These are phyloP conservation scores for Diplolepis rosae DNA, from an alignment of 2,888 invertebrate species.

Conservation along the genomic window DNA sequence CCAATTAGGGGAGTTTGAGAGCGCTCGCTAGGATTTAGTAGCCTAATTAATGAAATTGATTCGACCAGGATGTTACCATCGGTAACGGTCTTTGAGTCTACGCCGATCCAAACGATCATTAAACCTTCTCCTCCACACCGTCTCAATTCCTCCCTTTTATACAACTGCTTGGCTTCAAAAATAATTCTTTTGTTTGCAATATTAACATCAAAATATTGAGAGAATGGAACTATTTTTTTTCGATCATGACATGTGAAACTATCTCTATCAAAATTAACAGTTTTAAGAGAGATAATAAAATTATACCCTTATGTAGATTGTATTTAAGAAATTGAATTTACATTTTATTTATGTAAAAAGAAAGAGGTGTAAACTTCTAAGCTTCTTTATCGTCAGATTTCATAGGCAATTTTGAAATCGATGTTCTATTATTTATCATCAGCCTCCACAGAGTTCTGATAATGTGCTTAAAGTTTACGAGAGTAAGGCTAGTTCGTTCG, in stretches of 20 bases:
- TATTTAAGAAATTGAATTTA: too few species aligned
- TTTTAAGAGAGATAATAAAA: too few species aligned
- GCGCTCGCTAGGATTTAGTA: slow-evolving; percentile 64
- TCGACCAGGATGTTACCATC: slow-evolving; percentile 57
- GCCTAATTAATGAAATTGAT: slow-evolving; percentile 71
- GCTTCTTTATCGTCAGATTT: background rate
- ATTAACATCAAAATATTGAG: background rate
- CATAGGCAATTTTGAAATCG: background rate
- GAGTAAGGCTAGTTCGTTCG: background rate
- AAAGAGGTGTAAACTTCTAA: background rate
- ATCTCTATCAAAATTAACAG: background rate
- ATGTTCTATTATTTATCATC: background rate
- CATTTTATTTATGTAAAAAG: too few species aligned
- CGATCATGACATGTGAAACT: background rate
- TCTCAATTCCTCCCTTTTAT: slow-evolving; percentile 41
- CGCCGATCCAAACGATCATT: slow-evolving; percentile 47
- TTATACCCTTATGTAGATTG: too few species aligned
- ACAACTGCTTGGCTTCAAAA: background rate
- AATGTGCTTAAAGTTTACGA: background rate
- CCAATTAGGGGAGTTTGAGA: slow-evolving; percentile 64
- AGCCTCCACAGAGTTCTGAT: background rate
- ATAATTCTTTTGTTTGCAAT: slow-evolving; percentile 5
- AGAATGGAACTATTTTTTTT: background rate
- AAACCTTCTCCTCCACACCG: slow-evolving; percentile 46
- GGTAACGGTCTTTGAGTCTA: slow-evolving; percentile 48